Percentiles rank a stretch among this genome's conserved stretches.
Evolutionary conservation across 2,888 invertebrate genomes (phyloP).

Genomic region (Dryomyza anilis): DNA sequence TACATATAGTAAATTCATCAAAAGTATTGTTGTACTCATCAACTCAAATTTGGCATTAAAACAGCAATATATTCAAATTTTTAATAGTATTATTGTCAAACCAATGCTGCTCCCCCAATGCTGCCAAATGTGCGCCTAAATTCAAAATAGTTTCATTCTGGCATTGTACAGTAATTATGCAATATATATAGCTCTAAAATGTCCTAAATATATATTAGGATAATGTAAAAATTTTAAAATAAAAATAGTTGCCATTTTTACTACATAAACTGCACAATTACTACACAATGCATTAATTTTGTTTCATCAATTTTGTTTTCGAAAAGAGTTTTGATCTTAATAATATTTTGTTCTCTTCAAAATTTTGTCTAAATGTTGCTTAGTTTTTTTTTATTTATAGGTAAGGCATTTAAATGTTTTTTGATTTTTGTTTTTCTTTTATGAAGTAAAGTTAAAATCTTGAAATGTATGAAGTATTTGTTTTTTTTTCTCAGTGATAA

Average conservation of each 20-base stretch:
- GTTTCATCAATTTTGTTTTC: neutral
- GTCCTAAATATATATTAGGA: no score
- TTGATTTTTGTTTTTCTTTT: no score
- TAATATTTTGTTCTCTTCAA: neutral
- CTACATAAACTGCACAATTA: no score
- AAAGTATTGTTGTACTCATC: neutral
- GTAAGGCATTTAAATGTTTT: neutral
- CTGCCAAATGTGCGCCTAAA: constrained; percentile 33
- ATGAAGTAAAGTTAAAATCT: no score
- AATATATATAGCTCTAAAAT: no score
- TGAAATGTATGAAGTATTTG: neutral
- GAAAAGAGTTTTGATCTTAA: neutral
- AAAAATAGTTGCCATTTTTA: no score
- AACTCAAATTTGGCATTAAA: neutral
- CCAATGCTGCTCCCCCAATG: neutral
- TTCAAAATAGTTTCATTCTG: constrained; percentile 38
- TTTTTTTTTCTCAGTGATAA: neutral
- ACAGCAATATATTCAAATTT: constrained; percentile 8
- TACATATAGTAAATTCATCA: constrained; percentile 1
- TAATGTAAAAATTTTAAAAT: no score
- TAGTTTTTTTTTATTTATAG: neutral
- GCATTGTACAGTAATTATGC: no score
- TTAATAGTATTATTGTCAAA: constrained; percentile 29
- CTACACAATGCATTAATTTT: no score
- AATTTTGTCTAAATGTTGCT: neutral